Evolutionary conservation across 2,888 invertebrate genomes (phyloP).

Genomic region (Latrodectus hesperus): DNA sequence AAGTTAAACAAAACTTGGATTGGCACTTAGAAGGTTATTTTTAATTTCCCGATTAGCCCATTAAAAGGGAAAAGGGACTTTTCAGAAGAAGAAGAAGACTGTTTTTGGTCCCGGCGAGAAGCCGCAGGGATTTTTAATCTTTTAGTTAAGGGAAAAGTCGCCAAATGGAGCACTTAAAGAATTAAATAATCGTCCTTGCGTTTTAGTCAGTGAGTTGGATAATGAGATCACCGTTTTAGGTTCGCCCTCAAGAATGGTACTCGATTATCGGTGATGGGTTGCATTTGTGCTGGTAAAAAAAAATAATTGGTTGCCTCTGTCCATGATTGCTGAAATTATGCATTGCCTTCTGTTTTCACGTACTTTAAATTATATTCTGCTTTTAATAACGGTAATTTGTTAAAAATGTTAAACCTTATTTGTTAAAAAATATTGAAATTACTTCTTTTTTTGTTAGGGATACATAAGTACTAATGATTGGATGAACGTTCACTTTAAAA

Average conservation of each 20-base stretch:
- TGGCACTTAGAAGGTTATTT: constrained; percentile 66
- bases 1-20: constrained; percentile 69
- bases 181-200: constrained; percentile 51
- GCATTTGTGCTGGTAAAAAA: not conserved
- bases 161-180: constrained; percentile 55
- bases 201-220: constrained; percentile 10
- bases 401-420: too few relatives aligned
- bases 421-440: too few relatives aligned
- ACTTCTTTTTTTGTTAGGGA: too few relatives aligned
- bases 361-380: not conserved
- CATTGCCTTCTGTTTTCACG: not conserved
- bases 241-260: not conserved
- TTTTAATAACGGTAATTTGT: too few relatives aligned
- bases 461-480: too few relatives aligned
- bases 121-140: constrained; percentile 68
- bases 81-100: constrained; percentile 39
- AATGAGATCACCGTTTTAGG: constrained; percentile 46
- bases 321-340: not conserved
- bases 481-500: too few relatives aligned
- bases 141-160: constrained; percentile 51
- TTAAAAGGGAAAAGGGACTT: constrained; percentile 48
- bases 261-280: not conserved
- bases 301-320: not conserved
- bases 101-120: constrained; percentile 35
- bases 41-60: constrained; percentile 66